Conservation (phyloP, 2,888 invertebrate genomes). For the Trissoscelio sp. region DNA sequence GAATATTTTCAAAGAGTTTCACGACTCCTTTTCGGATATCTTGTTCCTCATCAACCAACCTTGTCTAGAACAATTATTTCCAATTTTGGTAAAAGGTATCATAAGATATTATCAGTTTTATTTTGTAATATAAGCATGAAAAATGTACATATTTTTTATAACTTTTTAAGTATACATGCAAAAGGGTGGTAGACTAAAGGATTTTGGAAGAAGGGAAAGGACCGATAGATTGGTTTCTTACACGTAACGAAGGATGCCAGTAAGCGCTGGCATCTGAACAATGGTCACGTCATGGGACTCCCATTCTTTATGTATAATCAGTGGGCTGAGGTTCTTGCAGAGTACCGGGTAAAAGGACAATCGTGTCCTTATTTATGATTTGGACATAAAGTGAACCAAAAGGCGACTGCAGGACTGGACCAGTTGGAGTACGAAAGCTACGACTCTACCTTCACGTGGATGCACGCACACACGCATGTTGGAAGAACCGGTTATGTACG, state of each 20-base stretch:
- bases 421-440: slow-evolving; percentile 21
- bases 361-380: slow-evolving; percentile 81
- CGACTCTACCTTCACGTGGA: background rate
- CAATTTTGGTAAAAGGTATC: too few relatives aligned
- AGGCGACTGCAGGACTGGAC: slow-evolving; percentile 15
- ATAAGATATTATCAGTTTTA: too few relatives aligned
- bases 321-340: slow-evolving; percentile 65
- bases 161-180: too few relatives aligned
- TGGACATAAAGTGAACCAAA: slow-evolving; percentile 71
- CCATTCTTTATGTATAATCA: slow-evolving; percentile 81
- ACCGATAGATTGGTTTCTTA: background rate
- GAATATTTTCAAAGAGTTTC: background rate
- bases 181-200: too few relatives aligned
- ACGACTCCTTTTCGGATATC: background rate
- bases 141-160: too few relatives aligned
- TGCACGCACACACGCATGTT: background rate
- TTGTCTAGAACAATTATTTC: too few relatives aligned
- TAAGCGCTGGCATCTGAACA: slow-evolving; percentile 76
- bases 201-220: background rate
- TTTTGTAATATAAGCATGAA: too few relatives aligned
- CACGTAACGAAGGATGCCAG: slow-evolving; percentile 63
- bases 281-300: slow-evolving; percentile 80
- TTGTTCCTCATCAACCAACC: too few relatives aligned
- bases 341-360: slow-evolving; percentile 80
- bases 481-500: slow-evolving; percentile 42